A percentile compares a stretch with the other conserved stretches of the same genome.
Evolutionary conservation across 2,113 vertebrate species (phyloP).

Genomic region (Pimephales promelas): DNA sequence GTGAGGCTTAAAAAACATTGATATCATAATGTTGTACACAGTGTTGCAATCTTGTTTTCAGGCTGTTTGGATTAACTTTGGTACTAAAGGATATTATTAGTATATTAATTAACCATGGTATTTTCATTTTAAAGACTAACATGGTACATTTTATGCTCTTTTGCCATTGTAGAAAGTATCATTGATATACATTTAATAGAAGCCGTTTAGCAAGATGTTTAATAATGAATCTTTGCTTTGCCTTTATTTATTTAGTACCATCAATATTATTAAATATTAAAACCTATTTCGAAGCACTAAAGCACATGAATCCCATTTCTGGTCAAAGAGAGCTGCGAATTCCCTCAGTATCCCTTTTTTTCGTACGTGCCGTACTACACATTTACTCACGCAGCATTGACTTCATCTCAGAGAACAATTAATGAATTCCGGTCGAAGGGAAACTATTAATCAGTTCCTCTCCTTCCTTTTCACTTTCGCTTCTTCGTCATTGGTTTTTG

Average conservation of each 20-base stretch:
- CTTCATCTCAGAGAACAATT: constrained; percentile 32
- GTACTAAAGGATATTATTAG: not conserved
- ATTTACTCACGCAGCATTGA: constrained; percentile 6
- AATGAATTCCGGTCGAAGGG: not conserved
- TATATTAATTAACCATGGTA: not conserved
- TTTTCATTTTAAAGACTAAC: not conserved
- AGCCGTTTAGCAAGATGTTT: not conserved
- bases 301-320: not conserved
- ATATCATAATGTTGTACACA: not conserved
- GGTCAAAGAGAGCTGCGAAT: not conserved
- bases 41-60: not conserved
- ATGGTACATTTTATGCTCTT: not conserved
- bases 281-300: not conserved
- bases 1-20: not conserved
- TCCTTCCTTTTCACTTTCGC: constrained; percentile 52
- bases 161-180: not conserved
- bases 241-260: not conserved
- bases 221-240: not conserved
- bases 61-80: not conserved
- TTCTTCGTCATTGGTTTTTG: constrained; percentile 63
- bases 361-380: constrained; percentile 23
- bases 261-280: constrained; percentile 2
- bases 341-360: not conserved
- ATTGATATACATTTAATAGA: not conserved
- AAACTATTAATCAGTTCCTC: constrained; percentile 42